Evolutionary conservation across 2,888 invertebrate genomes (phyloP).

Genomic region (Cynaeus angustus): DNA sequence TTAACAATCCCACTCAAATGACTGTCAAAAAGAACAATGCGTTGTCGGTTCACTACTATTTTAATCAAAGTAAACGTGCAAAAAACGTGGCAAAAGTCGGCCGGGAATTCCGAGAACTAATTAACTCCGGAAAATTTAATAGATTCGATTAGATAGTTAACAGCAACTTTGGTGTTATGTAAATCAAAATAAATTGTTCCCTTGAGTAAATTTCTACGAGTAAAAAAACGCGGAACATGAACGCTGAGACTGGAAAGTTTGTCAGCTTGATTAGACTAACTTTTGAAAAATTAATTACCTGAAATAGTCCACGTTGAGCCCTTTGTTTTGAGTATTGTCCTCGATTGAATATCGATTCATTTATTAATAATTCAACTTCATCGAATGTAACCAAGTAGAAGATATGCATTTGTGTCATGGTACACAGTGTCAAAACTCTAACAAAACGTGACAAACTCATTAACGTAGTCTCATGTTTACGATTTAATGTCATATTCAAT

Average conservation of each 20-base stretch:
- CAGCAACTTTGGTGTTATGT: slow-evolving; percentile 29
- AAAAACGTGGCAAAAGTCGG: background rate
- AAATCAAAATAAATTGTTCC: slow-evolving; percentile 36
- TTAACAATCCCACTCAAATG: slow-evolving; percentile 17
- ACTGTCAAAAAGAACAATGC: slow-evolving; percentile 9
- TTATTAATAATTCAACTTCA: slow-evolving; percentile 24
- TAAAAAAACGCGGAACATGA: slow-evolving; percentile 7
- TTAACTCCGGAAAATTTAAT: slow-evolving; percentile 28
- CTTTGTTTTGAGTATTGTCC: background rate
- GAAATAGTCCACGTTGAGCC: background rate
- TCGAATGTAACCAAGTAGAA: slow-evolving; percentile 26
- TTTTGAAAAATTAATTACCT: slow-evolving; percentile 8
- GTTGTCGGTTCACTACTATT: background rate
- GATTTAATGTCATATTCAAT: background rate
- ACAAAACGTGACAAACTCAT: too few relatives aligned
- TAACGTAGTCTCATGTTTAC: too few relatives aligned
- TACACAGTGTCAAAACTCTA: too few relatives aligned
- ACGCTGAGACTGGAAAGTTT: slow-evolving; percentile 17
- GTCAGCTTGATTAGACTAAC: background rate
- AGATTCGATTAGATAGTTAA: slow-evolving; percentile 30
- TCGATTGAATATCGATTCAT: slow-evolving; percentile 15
- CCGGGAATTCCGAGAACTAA: slow-evolving; percentile 13
- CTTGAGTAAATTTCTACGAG: slow-evolving; percentile 5
- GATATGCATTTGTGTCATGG: too few relatives aligned
- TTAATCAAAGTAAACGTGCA: background rate